Evolutionary conservation across 30 jellyfish, hydroid and myxozoan species (phyloP).

Genomic region (Cassiopea xamachana): DNA sequence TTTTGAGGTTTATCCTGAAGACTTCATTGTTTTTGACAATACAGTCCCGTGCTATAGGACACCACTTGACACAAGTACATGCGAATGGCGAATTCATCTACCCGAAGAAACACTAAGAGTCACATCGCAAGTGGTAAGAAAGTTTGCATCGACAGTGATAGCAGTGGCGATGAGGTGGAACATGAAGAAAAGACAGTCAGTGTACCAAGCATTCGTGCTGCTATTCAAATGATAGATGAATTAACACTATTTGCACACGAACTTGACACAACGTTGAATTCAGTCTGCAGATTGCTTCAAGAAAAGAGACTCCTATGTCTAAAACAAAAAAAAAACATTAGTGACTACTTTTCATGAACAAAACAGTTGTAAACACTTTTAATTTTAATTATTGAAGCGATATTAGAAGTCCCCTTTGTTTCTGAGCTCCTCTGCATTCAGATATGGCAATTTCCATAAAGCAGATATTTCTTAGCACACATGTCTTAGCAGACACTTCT

Average conservation of each 20-base stretch:
- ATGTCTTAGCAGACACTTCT: background rate
- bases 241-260: slow-evolving; percentile 2
- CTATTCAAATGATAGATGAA: slow-evolving; percentile 15
- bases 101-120: slow-evolving; percentile 8
- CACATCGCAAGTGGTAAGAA: slow-evolving; percentile 3
- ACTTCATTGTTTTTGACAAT: background rate
- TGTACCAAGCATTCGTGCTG: slow-evolving; percentile 13
- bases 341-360: slow-evolving; percentile 3
- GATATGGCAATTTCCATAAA: background rate
- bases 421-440: slow-evolving; percentile 18
- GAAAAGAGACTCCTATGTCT: slow-evolving; percentile 7
- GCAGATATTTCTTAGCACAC: background rate
- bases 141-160: slow-evolving; percentile 5
- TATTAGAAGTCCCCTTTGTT: background rate
- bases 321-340: background rate
- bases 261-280: background rate
- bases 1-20: background rate
- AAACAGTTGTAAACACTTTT: background rate
- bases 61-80: slow-evolving; percentile 1
- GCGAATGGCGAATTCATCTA: slow-evolving; percentile 14
- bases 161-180: slow-evolving; percentile 6
- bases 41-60: background rate
- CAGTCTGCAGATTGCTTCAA: slow-evolving; percentile 1
- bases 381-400: background rate
- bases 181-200: slow-evolving; percentile 1